A percentile compares a stretch with the other conserved stretches of the same genome.
These are phyloP conservation scores for Pheosia gnoma DNA, from an alignment of 2,888 invertebrate genomes.

Conservation along the genomic window DNA sequence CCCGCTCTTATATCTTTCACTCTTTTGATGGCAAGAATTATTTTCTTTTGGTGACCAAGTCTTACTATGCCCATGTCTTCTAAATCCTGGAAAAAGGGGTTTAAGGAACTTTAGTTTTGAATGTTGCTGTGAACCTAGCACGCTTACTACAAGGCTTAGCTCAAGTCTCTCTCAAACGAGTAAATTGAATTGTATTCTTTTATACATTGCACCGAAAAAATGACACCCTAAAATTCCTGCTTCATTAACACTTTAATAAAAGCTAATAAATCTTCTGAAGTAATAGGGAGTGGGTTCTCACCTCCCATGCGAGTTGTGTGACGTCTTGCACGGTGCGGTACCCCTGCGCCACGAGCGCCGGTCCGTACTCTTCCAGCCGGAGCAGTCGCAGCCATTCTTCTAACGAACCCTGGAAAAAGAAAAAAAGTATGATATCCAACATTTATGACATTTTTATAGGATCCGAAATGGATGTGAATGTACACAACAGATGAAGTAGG, in stretches of 20 bases:
- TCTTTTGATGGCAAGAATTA: conserved; percentile 97
- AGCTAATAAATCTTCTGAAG: too few relatives aligned
- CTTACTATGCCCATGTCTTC: conserved; percentile 98
- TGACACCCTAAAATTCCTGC: neutral
- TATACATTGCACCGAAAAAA: conserved; percentile 7
- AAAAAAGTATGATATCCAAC: conserved; percentile 9
- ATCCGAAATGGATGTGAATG: too few relatives aligned
- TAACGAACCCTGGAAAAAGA: conserved; percentile 89
- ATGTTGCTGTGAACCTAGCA: too few relatives aligned
- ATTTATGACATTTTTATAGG: too few relatives aligned
- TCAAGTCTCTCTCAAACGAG: too few relatives aligned
- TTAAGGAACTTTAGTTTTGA: neutral
- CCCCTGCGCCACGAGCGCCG: conserved; percentile 95
- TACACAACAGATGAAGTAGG: too few relatives aligned
- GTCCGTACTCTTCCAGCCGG: conserved; percentile 95
- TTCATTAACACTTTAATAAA: too few relatives aligned
- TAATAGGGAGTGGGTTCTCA: conserved; percentile 28
- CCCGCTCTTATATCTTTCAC: conserved; percentile 96
- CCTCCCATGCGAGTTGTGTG: conserved; percentile 98
- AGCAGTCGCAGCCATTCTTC: conserved; percentile 97
- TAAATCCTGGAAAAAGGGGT: conserved; percentile 86
- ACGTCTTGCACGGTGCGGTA: conserved; percentile 97
- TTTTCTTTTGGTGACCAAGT: conserved; percentile 99
- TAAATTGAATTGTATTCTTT: too few relatives aligned
- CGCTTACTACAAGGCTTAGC: too few relatives aligned